Conservation (phyloP, 2,797 vertebrate genomes). For the Acrossocheilus fasciatus region DNA sequence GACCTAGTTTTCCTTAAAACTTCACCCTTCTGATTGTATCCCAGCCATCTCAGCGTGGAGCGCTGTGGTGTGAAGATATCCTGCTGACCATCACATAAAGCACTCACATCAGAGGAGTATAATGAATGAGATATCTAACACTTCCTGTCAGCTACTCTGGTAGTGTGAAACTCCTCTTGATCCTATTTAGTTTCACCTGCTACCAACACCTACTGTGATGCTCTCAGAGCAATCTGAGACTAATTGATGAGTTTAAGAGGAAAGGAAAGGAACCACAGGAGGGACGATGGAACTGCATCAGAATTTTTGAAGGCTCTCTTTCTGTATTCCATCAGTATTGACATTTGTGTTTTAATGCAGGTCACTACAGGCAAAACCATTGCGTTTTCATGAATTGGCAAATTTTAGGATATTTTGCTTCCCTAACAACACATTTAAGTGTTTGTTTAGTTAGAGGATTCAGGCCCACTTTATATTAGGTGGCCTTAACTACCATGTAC, state of each 20-base stretch:
- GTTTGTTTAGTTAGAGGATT: not conserved
- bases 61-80: conserved; percentile 29
- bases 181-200: conserved; percentile 39
- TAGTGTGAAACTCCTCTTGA: conserved; percentile 24
- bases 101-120: conserved; percentile 6
- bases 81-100: conserved; percentile 18
- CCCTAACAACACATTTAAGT: not conserved
- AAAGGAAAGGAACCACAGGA: not conserved
- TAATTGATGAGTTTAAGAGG: conserved; percentile 20
- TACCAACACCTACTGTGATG: conserved; percentile 9
- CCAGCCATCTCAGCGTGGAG: conserved; percentile 11
- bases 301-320: not conserved
- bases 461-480: no score
- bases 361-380: no score
- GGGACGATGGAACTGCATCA: not conserved
- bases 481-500: no score
- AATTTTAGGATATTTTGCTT: not conserved
- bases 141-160: conserved; percentile 4
- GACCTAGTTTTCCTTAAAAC: conserved; percentile 31
- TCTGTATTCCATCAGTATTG: not conserved
- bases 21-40: conserved; percentile 17
- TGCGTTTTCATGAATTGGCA: no score
- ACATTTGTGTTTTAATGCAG: not conserved
- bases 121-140: conserved; percentile 25
- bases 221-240: conserved; percentile 15